Base-by-base conservation (phyloP, 2,113 vertebrate genomes). In the Tragelaphus buxtoni region DNA sequence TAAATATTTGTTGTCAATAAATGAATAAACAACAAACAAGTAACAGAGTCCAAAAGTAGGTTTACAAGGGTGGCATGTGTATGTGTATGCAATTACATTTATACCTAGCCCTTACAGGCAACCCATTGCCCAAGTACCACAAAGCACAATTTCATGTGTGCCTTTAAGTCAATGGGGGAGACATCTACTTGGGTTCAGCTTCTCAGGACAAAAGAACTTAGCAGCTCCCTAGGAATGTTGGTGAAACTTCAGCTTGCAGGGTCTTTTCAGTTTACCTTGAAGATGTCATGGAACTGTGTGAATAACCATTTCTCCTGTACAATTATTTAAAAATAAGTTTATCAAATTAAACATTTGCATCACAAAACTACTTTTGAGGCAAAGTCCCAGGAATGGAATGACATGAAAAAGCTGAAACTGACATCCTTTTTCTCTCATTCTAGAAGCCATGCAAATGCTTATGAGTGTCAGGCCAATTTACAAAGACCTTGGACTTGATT, bases 311-410 rank as follows among this genome's bases (percentile, higher is more conserved):
- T 95, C 32, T 90, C 28, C n/a, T 55, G 20, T 35, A 58, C 26
- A 72, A 39, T 92, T 72, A 87, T 42, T 53, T 60, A 61, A 20
- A 88, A 80, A 60, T 20, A 45, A 92, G 14, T 32, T 63, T 30
- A 61, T 42, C 42, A 83, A 56, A 47, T 51, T 61, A 76, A 91
- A 79, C 1, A 55, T 53, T 55, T 51, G 8, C 39, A 74, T 85
- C 47, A 80, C 61, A 94, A 96, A 83, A 80, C 72, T 63, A 24
- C 88, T 18, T 83, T 86, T 76, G n/a, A 97, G 63, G 17, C 32
- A 65, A 58, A 93, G 90, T 91, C 32, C 30, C 22, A 53, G 42
- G 12, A 65, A 4, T 26, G 94, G 30, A 72, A 53, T 76, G 18
- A 9, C n/a, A 28, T 35, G 26, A 9, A 39, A 63, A 45, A 42